Percentiles rank a stretch among this genome's conserved stretches.
Evolutionary conservation across 2,888 invertebrate species (phyloP).

Genomic region (Eristalis intricaria): DNA sequence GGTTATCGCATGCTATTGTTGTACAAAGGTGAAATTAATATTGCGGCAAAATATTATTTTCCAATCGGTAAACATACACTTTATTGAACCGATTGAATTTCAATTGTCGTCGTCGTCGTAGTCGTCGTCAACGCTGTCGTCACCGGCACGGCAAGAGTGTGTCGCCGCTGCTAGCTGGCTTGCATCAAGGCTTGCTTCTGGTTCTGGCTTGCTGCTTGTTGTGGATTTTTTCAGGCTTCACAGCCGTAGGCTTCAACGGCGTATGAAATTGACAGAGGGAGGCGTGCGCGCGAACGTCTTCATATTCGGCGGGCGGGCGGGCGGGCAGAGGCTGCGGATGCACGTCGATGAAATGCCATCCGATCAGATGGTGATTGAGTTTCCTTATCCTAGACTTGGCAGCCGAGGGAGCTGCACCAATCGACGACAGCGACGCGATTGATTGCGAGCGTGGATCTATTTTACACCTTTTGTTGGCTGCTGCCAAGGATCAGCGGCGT

Average conservation of each 20-base stretch:
- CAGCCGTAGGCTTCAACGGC: constrained; percentile 4
- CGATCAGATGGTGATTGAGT: constrained; percentile 14
- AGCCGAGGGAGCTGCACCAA: not conserved
- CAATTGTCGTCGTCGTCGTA: constrained; percentile 53
- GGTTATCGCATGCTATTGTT: constrained; percentile 61
- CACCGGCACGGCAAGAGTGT: constrained; percentile 2
- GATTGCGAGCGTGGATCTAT: not conserved
- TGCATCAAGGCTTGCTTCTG: no score
- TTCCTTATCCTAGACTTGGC: constrained; percentile 1
- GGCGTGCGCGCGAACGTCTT: constrained; percentile 35
- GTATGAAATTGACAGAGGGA: constrained; percentile 17
- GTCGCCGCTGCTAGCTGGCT: not conserved
- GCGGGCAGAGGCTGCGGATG: not conserved
- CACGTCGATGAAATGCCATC: constrained; percentile 41
- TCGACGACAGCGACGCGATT: not conserved
- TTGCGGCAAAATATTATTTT: constrained; percentile 73
- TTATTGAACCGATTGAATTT: constrained; percentile 73
- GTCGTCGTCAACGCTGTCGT: not conserved
- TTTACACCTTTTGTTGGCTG: not conserved
- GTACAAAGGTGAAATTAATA: constrained; percentile 73
- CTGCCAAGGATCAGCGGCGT: not conserved
- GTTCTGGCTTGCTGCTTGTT: no score
- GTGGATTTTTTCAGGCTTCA: constrained; percentile 51
- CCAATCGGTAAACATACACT: constrained; percentile 74
- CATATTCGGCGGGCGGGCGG: not conserved